Evolutionary conservation across 2,888 invertebrate species (phyloP).

Genomic region (Minunthozetes semirufus): DNA sequence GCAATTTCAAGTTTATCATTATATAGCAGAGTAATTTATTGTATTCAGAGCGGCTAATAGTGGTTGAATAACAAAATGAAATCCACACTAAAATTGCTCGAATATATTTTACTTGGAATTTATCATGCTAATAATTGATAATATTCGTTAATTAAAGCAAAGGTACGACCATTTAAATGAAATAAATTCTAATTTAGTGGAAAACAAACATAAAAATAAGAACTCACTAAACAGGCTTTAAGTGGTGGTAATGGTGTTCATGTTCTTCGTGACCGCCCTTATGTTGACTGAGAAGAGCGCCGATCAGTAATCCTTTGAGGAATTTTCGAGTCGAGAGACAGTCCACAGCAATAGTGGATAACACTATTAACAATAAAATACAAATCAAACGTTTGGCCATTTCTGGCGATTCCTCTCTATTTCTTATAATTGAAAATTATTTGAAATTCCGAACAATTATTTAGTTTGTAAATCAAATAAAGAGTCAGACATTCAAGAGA

Average conservation of each 20-base stretch:
- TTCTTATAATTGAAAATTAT: neutral
- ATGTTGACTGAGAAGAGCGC: slow-evolving; percentile 1
- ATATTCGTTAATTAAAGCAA: neutral
- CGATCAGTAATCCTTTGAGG: neutral
- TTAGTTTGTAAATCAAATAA: neutral
- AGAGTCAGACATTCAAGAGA: too few relatives aligned
- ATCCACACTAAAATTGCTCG: too few relatives aligned
- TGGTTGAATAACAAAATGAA: too few relatives aligned
- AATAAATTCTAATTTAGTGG: neutral
- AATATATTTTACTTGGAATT: too few relatives aligned
- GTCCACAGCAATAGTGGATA: neutral
- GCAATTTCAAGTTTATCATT: too few relatives aligned
- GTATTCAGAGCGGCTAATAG: too few relatives aligned
- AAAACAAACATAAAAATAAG: too few relatives aligned
- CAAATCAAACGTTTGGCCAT: neutral
- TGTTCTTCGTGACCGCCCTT: neutral
- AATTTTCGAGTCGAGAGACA: neutral
- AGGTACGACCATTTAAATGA: neutral
- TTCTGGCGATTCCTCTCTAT: neutral
- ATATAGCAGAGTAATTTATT: too few relatives aligned
- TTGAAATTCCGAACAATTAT: neutral
- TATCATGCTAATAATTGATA: too few relatives aligned
- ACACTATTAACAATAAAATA: neutral
- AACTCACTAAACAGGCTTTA: slow-evolving; percentile 3
- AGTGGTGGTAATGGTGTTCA: neutral